A percentile compares a stretch with the other conserved stretches of the same genome.
These are phyloP conservation scores for Gambusia affinis DNA, from an alignment of 2,113 vertebrate genomes.

Conservation along the genomic window DNA sequence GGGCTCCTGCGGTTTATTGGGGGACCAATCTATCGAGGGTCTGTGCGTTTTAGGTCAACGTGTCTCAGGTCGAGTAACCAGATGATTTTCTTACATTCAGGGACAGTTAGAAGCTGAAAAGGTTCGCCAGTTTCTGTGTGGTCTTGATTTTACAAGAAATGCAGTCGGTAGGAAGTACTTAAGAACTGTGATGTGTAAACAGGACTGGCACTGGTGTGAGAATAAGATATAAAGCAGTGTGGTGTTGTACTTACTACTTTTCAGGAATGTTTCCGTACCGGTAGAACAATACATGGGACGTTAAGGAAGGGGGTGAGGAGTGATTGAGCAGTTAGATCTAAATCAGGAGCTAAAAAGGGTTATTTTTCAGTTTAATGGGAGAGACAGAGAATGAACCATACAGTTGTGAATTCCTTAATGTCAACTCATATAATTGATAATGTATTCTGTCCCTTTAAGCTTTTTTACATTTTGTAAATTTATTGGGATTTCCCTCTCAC, in stretches of 20 bases:
- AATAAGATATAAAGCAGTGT: conserved; percentile 48
- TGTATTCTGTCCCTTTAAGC: too few relatives aligned
- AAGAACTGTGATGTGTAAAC: conserved; percentile 63
- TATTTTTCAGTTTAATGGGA: conserved; percentile 26
- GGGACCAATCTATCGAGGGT: conserved; percentile 45
- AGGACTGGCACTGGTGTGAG: conserved; percentile 47
- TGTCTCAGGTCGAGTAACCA: conserved; percentile 63
- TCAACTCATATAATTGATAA: neutral
- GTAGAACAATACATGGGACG: conserved; percentile 35
- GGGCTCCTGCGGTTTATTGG: conserved; percentile 63
- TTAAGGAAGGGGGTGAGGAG: conserved; percentile 31
- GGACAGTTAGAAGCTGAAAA: conserved; percentile 37
- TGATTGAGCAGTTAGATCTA: conserved; percentile 25
- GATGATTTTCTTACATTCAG: conserved; percentile 38
- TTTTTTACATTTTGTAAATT: neutral
- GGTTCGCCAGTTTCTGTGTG: conserved; percentile 51
- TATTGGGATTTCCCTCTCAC: too few relatives aligned
- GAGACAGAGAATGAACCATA: neutral
- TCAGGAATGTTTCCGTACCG: conserved; percentile 44
- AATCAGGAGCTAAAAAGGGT: conserved; percentile 14
- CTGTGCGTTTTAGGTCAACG: conserved; percentile 62
- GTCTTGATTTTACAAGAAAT: conserved; percentile 65
- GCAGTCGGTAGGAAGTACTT: conserved; percentile 63
- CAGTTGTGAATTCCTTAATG: conserved; percentile 6
- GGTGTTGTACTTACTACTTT: conserved; percentile 24